A percentile compares a stretch with the other conserved stretches of the same genome.
phyloP scores from a whole-genome alignment of 1,140 invertebrate genomes.

The Camponotus pennsylvanicus region DNA sequence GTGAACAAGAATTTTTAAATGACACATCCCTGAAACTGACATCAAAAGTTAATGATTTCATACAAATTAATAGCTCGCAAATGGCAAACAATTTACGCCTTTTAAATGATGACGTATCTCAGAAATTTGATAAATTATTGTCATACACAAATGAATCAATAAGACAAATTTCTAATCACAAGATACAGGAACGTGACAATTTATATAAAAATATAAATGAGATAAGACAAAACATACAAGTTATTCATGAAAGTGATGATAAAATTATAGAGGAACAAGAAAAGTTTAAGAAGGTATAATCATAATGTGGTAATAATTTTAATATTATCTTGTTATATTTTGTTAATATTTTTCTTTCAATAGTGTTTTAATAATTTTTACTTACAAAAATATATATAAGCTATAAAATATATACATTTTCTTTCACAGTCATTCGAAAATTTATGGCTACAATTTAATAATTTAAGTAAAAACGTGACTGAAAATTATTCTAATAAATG shows the following conservation, averaged over 20 bases:
- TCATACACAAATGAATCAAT: constrained; percentile 75
- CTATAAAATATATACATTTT: constrained; percentile 14
- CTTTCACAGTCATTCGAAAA: constrained; percentile 75
- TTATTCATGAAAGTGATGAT: constrained; percentile 68
- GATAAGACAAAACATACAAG: constrained; percentile 71
- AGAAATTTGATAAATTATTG: constrained; percentile 76
- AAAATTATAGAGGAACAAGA: constrained; percentile 72
- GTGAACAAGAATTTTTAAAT: constrained; percentile 71
- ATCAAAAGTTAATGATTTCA: constrained; percentile 74
- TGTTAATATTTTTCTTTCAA: neutral
- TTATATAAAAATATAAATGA: constrained; percentile 69
- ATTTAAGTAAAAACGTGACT: constrained; percentile 62
- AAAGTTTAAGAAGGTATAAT: constrained; percentile 71
- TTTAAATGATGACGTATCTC: constrained; percentile 70
- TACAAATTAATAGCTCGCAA: constrained; percentile 71
- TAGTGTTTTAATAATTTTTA: constrained; percentile 2
- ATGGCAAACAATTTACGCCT: constrained; percentile 77
- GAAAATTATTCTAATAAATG: constrained; percentile 65
- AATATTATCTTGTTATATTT: neutral
- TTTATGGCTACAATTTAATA: constrained; percentile 73
- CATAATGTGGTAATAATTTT: constrained; percentile 12
- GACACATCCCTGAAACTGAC: constrained; percentile 71
- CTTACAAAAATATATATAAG: neutral
- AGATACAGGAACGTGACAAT: constrained; percentile 71
- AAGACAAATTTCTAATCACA: constrained; percentile 69